Evolutionary conservation across 2,888 invertebrate species (phyloP).

Genomic region (Apotomis capreana): DNA sequence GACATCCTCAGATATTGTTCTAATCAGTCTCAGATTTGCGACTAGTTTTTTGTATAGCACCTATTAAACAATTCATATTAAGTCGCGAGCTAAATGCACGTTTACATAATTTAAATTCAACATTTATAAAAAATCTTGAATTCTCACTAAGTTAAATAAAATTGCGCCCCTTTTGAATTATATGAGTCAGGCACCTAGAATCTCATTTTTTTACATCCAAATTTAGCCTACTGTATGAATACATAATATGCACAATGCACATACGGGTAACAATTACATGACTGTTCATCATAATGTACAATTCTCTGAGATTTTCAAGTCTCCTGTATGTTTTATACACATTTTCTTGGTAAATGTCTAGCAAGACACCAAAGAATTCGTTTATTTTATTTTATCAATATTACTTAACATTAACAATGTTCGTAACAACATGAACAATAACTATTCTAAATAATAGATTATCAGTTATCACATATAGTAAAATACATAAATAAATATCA

Average conservation of each 20-base stretch:
- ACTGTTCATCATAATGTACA: not conserved
- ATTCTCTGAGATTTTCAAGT: not conserved
- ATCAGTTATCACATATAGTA: conserved; percentile 13
- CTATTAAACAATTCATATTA: too few species aligned
- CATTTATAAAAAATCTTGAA: too few species aligned
- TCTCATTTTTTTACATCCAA: not conserved
- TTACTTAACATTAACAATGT: not conserved
- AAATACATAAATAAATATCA: conserved; percentile 27
- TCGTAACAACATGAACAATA: too few species aligned
- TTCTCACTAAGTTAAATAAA: too few species aligned
- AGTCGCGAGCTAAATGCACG: too few species aligned
- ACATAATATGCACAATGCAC: not conserved
- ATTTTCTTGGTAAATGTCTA: not conserved
- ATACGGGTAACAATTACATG: not conserved
- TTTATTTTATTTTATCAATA: not conserved
- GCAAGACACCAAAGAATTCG: too few species aligned
- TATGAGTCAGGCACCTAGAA: not conserved
- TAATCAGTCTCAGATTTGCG: too few species aligned
- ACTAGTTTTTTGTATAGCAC: too few species aligned
- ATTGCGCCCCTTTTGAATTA: too few species aligned
- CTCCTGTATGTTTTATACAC: not conserved
- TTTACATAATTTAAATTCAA: too few species aligned
- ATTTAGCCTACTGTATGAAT: not conserved
- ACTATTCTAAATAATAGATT: too few species aligned
- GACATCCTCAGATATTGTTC: too few species aligned